Evolutionary conservation across 2,888 invertebrate species (phyloP).

Genomic region (Meghimatium bilineatum): DNA sequence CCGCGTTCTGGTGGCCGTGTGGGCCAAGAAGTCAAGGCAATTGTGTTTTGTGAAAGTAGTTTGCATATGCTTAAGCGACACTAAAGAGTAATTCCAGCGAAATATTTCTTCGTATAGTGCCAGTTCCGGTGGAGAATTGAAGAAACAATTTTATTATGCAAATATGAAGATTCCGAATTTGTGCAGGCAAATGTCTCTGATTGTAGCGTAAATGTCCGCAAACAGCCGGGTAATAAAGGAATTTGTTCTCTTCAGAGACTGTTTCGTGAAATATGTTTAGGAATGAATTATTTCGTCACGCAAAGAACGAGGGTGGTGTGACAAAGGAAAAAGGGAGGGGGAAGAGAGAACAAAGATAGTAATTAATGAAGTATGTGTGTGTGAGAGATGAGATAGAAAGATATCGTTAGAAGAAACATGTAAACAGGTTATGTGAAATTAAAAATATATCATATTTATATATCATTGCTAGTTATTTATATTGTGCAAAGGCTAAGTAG

Average conservation of each 20-base stretch:
- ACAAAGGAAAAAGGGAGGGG: background rate
- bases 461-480: no score
- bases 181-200: conserved; percentile 35
- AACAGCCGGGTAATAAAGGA: conserved; percentile 45
- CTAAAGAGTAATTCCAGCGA: conserved; percentile 47
- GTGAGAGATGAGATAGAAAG: no score
- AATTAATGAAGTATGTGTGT: no score
- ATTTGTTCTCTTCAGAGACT: conserved; percentile 8
- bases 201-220: conserved; percentile 43
- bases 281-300: conserved; percentile 30
- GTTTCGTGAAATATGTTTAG: conserved; percentile 25
- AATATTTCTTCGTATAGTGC: conserved; percentile 43
- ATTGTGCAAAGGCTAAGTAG: no score
- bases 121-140: conserved; percentile 43
- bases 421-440: no score
- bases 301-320: conserved; percentile 13
- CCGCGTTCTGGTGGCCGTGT: background rate
- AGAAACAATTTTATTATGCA: conserved; percentile 51
- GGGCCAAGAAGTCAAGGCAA: conserved; percentile 42
- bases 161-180: conserved; percentile 42
- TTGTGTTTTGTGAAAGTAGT: conserved; percentile 43
- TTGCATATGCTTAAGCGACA: conserved; percentile 42
- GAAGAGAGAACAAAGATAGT: background rate
- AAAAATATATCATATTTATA: no score
- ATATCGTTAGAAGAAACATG: no score